Conservation (phyloP, 2,797 vertebrate genomes). For the Catharus ustulatus region DNA sequence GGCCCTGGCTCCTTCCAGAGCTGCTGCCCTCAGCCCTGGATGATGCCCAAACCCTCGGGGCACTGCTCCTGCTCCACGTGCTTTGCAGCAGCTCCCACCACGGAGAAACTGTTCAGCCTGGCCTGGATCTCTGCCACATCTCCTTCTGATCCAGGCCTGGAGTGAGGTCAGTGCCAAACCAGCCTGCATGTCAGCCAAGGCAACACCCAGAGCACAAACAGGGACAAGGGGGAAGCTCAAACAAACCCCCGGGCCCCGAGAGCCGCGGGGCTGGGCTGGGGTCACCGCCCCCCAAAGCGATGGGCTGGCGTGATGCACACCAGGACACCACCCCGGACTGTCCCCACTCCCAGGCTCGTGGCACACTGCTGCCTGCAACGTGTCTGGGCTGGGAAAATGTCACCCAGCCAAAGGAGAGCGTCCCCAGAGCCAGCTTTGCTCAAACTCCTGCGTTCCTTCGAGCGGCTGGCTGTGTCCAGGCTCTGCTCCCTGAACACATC, state of each 20-base stretch:
- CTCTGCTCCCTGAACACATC: background rate
- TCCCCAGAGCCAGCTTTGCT: background rate
- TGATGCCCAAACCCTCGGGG: background rate
- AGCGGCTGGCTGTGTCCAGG: background rate
- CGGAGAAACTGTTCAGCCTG: background rate
- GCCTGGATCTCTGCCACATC: background rate
- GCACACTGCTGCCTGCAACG: accelerated
- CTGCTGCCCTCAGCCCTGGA: background rate
- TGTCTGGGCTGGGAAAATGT: background rate
- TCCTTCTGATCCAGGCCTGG: background rate
- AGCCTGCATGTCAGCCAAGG: background rate
- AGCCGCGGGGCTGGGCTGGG: accelerated
- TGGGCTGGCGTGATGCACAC: accelerated
- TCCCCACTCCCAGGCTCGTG: background rate
- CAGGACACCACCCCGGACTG: background rate
- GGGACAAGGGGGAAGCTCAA: too few species aligned
- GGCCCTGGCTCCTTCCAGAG: background rate
- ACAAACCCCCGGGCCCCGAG: accelerated
- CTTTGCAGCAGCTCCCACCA: background rate
- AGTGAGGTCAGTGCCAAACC: background rate
- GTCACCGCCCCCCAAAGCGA: accelerated
- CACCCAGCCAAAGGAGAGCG: background rate
- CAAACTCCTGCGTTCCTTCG: accelerated
- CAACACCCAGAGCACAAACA: background rate
- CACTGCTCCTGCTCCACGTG: background rate